Evolutionary conservation across 2,797 vertebrate species (phyloP), one percentile per base, ranked within the genome.

Genomic region (Eurystomus glaucurus): DNA sequence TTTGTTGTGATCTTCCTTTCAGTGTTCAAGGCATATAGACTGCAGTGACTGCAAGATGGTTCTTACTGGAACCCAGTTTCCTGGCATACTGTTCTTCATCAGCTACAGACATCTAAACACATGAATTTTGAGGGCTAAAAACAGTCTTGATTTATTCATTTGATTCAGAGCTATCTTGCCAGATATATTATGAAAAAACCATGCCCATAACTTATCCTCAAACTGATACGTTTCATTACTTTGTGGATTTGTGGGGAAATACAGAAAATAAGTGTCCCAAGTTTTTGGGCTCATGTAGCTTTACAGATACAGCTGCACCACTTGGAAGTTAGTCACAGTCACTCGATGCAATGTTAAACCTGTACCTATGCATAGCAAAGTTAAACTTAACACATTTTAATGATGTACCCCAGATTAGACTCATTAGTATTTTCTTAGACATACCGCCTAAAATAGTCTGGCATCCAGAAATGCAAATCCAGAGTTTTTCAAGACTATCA

Each of bases 61-160:
- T 37, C 37, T 37, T 37, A 37, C 37, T 11, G 37, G 82, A 91
- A 95, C 57, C 22, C 41, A 14, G 18, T 33, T 74, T 92, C 79
- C 69, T 90, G 77, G 80, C 80, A 84, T 33, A 46, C 21, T 52
- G 80, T 37, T 86, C 72, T 86, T 86, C 87, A 88, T 78, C 85
- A 95, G 69, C 85, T 77, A 86, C 76, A 95, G 62, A 85, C 43
- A 94, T 66, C 35, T 85, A 93, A 61, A 51, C 43, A 92, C 58
- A 60, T 4, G 66, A 85, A 93, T 92, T 64, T 18, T 79, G 57
- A 94, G 55, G 70, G 43, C 88, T 96, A 93, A 94, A 93, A 86
- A 5, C n/a, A 57, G n/a, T 54, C 69, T 79, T 76, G 55, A 93
- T 92, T 86, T 94, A 95, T 95, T 86, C n/a, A 69, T 82, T 81